Percentiles rank a stretch among this genome's conserved stretches.
phyloP scores from a whole-genome alignment of 2,888 invertebrate genomes.

The Epistrophella euchroma region DNA sequence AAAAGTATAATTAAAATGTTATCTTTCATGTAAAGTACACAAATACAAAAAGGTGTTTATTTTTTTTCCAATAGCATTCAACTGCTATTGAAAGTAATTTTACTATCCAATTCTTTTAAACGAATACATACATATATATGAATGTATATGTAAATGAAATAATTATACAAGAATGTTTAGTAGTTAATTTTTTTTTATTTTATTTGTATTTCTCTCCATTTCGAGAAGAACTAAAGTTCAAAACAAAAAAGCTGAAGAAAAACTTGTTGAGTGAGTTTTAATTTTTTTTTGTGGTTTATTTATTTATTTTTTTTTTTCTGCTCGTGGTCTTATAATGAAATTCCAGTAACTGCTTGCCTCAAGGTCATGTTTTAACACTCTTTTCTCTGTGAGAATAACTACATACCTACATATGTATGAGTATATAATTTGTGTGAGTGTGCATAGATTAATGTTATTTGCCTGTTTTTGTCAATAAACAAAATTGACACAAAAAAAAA shows the following conservation, averaged over 20 bases:
- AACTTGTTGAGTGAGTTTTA: constrained; percentile 66
- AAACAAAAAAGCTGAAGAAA: constrained; percentile 45
- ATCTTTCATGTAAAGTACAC: neutral
- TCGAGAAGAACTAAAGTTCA: constrained; percentile 47
- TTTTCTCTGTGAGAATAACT: constrained; percentile 55
- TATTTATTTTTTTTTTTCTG: constrained; percentile 54
- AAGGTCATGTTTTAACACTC: constrained; percentile 68
- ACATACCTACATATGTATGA: neutral
- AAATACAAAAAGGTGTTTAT: constrained; percentile 11
- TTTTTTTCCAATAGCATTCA: constrained; percentile 21
- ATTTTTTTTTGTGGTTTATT: constrained; percentile 19
- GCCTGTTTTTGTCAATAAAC: neutral
- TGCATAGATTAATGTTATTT: neutral
- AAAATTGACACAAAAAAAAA: neutral
- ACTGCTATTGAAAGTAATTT: constrained; percentile 1
- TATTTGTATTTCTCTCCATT: constrained; percentile 29
- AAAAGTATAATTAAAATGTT: neutral
- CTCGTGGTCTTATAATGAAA: constrained; percentile 67
- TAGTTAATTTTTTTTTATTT: constrained; percentile 10
- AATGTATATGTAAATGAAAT: neutral
- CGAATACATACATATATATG: too few species aligned
- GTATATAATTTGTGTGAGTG: constrained; percentile 6
- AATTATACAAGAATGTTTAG: constrained; percentile 26
- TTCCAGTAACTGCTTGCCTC: constrained; percentile 70
- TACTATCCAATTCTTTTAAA: constrained; percentile 44